Conservation (phyloP, 2,797 vertebrate species). For the Cuculus canorus region DNA sequence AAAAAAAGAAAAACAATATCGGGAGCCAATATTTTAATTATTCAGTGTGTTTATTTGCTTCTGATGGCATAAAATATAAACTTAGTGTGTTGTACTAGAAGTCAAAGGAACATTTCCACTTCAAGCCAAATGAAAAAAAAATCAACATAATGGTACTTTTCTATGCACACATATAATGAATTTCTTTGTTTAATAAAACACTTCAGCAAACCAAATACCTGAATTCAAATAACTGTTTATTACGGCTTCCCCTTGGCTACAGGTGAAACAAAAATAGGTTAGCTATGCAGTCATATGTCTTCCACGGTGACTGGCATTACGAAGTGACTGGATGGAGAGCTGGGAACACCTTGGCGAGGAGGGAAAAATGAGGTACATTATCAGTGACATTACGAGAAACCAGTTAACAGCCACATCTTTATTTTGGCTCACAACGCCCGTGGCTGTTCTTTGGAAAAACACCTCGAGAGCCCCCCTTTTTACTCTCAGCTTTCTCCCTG, state of each 20-base stretch:
- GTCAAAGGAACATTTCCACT: not conserved
- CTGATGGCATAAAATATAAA: constrained; percentile 1
- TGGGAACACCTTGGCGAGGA: constrained; percentile 10
- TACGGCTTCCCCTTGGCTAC: not conserved
- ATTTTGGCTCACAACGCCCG: not conserved
- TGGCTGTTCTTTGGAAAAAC: not conserved
- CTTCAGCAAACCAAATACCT: constrained; percentile 41
- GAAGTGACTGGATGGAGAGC: constrained; percentile 2
- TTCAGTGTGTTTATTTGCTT: constrained; percentile 11
- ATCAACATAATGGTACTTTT: not conserved
- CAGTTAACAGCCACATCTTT: not conserved
- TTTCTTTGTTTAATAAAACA: constrained; percentile 60
- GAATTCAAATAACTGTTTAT: constrained; percentile 42
- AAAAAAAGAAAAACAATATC: not conserved
- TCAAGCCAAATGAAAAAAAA: not conserved
- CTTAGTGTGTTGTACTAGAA: not conserved
- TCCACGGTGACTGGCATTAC: not conserved
- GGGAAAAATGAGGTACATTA: not conserved
- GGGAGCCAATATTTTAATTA: not conserved
- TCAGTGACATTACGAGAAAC: not conserved
- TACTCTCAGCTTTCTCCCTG: not conserved
- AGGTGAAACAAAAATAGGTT: not conserved
- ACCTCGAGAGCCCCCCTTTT: not conserved
- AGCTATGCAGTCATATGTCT: not conserved
- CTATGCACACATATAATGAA: constrained; percentile 13